Percentiles rank a stretch among this genome's conserved stretches.
These are phyloP conservation scores for Dynastes grantii DNA, from an alignment of 2,888 invertebrate species.

Conservation along the genomic window DNA sequence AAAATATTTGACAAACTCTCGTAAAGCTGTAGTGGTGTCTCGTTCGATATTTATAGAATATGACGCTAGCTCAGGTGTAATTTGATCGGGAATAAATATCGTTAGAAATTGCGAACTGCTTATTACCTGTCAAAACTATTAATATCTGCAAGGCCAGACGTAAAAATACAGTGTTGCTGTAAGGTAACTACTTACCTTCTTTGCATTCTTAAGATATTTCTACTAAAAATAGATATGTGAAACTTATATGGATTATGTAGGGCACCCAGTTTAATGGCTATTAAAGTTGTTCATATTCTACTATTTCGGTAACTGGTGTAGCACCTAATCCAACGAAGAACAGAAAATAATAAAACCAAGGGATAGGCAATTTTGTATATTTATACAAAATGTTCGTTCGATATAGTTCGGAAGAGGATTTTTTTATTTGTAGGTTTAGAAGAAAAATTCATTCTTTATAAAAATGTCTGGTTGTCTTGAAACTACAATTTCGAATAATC, in stretches of 20 bases:
- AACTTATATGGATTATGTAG: neutral
- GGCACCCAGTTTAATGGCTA: no score
- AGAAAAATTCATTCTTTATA: no score
- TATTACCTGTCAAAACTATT: conserved; percentile 64
- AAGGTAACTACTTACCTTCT: conserved; percentile 55
- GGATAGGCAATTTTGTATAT: no score
- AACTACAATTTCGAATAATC: no score
- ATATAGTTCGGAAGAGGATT: no score
- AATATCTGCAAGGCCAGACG: conserved; percentile 61
- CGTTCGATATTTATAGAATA: conserved; percentile 51
- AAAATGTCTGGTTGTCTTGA: no score
- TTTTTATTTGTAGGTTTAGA: no score
- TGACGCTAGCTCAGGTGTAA: conserved; percentile 58
- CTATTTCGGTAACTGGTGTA: no score
- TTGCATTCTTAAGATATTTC: neutral
- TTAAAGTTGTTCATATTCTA: no score
- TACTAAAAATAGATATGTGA: neutral
- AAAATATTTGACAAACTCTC: conserved; percentile 8
- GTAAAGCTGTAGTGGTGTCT: conserved; percentile 20
- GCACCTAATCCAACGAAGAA: no score
- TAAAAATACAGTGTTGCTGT: conserved; percentile 57
- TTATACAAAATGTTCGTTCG: no score
- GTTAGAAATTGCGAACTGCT: conserved; percentile 62
- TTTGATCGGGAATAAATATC: conserved; percentile 63
- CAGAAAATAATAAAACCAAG: no score